Evolutionary conservation across 2,797 vertebrate species (phyloP), one percentile per base, ranked within the genome.

Genomic region (Urophycis tenuis): DNA sequence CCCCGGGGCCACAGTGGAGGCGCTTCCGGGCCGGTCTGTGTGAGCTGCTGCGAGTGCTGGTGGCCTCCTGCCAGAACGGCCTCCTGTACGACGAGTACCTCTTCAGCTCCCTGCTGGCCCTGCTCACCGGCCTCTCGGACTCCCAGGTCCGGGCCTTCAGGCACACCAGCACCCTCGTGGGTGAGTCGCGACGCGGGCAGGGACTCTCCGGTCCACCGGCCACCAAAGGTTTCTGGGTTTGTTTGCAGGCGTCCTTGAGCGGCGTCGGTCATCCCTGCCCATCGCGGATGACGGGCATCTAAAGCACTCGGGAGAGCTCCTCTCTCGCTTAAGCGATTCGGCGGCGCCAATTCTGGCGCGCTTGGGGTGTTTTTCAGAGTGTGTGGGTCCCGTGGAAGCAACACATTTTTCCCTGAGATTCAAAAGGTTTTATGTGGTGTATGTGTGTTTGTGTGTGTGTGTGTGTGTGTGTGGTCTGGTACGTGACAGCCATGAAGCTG

Each of bases 91-190:
- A 97, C 0, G 95, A 94, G 7, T 93, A 91, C 78, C 92, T 96
- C 22, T 92, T 96, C 89, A 92, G 92, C 0, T 80, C 90, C 0
- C 87, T 97, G 77, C 81, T 96, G 74, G 88, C 94, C 0, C 81
- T 98, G 82, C 94, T 98, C 82, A 95, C 94, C 0, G 94, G 96
- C 70, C 88, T 98, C 74, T 93, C 96, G 0, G 96, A 97, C 89
- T 97, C 96, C 0, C 96, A 97, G 84, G 95, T 98, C 79, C 92
- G 96, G 10, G 95, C 96, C 53, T 98, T 98, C 91, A 94, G 96
- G 79, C 96, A 98, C 87, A 97, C 96, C 82, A 94, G 95, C 84
- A 96, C 95, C 1, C 83, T 97, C 70, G 91, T 96, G 33, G 96
- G 96, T 98, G 83, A 92, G 93, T 9, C 8, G 14, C 19, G 0